Evolutionary conservation across 2,797 vertebrate genomes (phyloP).

Genomic region (Lindbergichthys nudifrons): DNA sequence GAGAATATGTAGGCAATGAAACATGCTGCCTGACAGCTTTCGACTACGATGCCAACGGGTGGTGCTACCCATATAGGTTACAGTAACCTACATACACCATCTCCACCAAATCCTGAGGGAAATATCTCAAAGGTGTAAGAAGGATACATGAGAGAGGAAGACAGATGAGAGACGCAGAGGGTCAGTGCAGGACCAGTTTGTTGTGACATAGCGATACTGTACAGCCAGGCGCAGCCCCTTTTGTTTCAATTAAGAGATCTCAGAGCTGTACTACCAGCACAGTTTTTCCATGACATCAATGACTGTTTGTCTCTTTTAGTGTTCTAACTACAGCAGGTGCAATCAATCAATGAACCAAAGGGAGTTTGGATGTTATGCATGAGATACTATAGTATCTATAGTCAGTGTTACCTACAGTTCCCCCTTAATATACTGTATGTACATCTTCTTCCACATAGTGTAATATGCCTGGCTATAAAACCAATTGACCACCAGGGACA

Average conservation of each 20-base stretch:
- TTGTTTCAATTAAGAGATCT: slow-evolving; percentile 56
- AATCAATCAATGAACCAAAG: slow-evolving; percentile 23
- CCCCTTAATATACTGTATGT: too few relatives aligned
- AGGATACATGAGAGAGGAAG: slow-evolving; percentile 30
- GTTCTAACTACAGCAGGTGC: slow-evolving; percentile 22
- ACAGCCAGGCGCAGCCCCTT: slow-evolving; percentile 25
- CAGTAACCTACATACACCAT: slow-evolving; percentile 64
- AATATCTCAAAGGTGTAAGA: slow-evolving; percentile 26
- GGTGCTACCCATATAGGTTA: slow-evolving; percentile 49
- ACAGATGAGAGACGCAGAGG: slow-evolving; percentile 23
- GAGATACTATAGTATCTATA: too few relatives aligned
- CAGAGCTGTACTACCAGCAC: slow-evolving; percentile 31
- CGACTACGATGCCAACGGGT: slow-evolving; percentile 49
- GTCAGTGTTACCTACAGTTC: too few relatives aligned
- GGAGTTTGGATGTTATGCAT: too few relatives aligned
- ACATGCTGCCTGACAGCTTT: slow-evolving; percentile 56
- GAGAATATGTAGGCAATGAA: slow-evolving; percentile 58
- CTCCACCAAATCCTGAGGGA: slow-evolving; percentile 11
- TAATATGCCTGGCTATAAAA: too few relatives aligned
- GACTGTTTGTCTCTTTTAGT: slow-evolving; percentile 25
- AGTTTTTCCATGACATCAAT: neutral
- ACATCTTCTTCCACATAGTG: too few relatives aligned
- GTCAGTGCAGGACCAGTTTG: slow-evolving; percentile 6
- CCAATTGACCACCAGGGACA: too few relatives aligned
- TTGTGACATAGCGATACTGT: slow-evolving; percentile 29